phyloP scores from a whole-genome alignment of 2,113 vertebrate genomes.

The Acinonyx jubatus region DNA sequence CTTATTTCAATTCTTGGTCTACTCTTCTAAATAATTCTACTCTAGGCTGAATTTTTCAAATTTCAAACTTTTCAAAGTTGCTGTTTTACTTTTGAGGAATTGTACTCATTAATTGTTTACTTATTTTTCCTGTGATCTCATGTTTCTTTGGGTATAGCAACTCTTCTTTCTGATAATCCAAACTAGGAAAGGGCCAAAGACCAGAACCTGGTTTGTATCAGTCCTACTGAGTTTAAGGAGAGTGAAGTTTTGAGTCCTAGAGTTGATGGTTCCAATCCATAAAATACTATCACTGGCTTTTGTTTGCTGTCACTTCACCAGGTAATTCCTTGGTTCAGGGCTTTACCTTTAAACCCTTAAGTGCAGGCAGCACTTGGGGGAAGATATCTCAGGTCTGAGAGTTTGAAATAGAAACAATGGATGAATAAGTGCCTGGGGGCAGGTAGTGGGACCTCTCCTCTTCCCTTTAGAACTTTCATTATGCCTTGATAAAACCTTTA shows the following conservation, averaged over 20 bases:
- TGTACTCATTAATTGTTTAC: not conserved
- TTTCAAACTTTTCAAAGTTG: not conserved
- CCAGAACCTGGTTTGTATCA: not conserved
- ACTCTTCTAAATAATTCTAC: not conserved
- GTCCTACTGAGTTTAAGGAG: not conserved
- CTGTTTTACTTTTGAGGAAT: not conserved
- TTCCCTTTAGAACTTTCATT: not conserved
- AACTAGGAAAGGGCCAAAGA: not conserved
- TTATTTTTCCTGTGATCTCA: not conserved
- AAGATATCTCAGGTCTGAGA: not conserved
- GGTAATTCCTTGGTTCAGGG: not conserved
- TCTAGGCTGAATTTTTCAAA: not conserved
- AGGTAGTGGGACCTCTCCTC: not conserved
- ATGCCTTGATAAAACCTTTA: not conserved
- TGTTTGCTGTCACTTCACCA: not conserved
- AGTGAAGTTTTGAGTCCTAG: not conserved
- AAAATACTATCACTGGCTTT: not conserved
- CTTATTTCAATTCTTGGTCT: not conserved
- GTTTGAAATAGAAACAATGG: not conserved
- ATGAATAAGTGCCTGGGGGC: not conserved
- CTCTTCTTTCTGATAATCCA: not conserved
- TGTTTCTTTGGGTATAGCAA: not conserved
- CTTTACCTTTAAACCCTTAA: not conserved
- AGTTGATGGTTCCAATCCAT: not conserved
- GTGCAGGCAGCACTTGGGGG: not conserved